A percentile compares a stretch with the other conserved stretches of the same genome.
Evolutionary conservation across 2,113 vertebrate species (phyloP).

Genomic region (Charadrius vociferus): DNA sequence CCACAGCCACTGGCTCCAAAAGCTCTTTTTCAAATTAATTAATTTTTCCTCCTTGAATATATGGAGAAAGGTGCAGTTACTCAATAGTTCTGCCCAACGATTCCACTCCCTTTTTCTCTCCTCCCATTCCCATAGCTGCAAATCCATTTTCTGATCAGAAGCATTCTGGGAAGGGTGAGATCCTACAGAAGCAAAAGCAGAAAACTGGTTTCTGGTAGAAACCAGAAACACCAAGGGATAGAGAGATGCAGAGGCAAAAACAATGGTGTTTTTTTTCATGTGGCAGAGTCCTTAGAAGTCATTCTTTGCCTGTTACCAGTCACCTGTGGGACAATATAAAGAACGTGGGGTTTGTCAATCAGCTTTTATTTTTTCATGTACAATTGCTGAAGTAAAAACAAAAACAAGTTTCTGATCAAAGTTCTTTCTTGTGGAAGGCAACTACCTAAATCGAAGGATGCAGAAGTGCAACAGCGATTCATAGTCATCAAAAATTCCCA

Average conservation of each 20-base stretch:
- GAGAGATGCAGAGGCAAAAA: neutral
- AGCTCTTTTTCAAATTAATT: neutral
- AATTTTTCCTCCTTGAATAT: neutral
- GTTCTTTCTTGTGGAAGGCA: neutral
- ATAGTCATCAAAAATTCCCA: neutral
- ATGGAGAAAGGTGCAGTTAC: neutral
- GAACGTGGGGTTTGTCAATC: neutral
- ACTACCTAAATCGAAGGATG: neutral
- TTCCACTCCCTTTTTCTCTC: neutral
- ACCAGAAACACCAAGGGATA: neutral
- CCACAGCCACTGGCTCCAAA: neutral
- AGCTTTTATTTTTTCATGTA: neutral
- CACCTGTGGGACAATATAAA: neutral
- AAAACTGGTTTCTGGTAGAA: neutral
- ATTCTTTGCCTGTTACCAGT: neutral
- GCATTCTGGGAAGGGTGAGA: neutral
- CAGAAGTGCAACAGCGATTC: neutral
- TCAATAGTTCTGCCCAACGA: neutral
- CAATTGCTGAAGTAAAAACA: neutral
- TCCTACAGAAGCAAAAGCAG: neutral
- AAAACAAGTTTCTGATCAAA: neutral
- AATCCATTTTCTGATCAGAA: neutral
- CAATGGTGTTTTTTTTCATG: rapidly evolving
- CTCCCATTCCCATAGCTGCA: neutral
- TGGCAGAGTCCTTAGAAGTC: neutral